Conservation (phyloP, 2,797 vertebrate species). For the Okamejei kenojei region DNA sequence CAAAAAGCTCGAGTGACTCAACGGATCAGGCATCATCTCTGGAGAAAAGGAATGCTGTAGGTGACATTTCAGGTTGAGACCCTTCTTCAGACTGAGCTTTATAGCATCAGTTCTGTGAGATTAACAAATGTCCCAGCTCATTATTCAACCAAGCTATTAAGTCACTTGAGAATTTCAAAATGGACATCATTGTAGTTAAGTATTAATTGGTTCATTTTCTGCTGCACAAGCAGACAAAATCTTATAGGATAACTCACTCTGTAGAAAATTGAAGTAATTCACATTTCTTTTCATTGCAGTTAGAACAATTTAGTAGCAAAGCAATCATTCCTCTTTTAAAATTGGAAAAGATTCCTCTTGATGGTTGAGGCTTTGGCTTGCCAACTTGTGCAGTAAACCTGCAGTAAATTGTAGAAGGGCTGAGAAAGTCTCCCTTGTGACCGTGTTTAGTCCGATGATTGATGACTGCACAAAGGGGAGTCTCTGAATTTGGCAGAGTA, state of each 20-base stretch:
- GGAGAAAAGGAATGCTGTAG: too few relatives aligned
- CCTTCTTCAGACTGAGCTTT: too few relatives aligned
- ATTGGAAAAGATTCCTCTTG: not conserved
- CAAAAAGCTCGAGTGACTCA: too few relatives aligned
- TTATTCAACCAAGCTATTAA: not conserved
- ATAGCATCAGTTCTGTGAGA: not conserved
- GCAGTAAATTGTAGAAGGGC: not conserved
- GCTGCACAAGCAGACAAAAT: not conserved
- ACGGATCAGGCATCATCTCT: too few relatives aligned
- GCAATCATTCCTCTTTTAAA: not conserved
- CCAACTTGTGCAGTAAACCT: not conserved
- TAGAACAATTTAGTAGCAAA: not conserved
- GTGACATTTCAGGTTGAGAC: too few relatives aligned
- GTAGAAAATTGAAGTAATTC: not conserved
- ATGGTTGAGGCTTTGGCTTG: not conserved
- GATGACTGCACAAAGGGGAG: not conserved
- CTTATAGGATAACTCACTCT: not conserved
- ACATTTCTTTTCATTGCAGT: not conserved
- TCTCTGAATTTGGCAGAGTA: not conserved
- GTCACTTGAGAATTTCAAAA: not conserved
- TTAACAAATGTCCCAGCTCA: not conserved
- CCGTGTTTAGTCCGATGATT: slow-evolving; percentile 11
- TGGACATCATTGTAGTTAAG: not conserved
- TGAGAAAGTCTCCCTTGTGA: not conserved
- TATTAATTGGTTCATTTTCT: not conserved